Percentiles rank a stretch among this genome's conserved stretches.
These are phyloP conservation scores for Phasianus colchicus DNA, from an alignment of 2,113 vertebrate genomes.

Conservation along the genomic window DNA sequence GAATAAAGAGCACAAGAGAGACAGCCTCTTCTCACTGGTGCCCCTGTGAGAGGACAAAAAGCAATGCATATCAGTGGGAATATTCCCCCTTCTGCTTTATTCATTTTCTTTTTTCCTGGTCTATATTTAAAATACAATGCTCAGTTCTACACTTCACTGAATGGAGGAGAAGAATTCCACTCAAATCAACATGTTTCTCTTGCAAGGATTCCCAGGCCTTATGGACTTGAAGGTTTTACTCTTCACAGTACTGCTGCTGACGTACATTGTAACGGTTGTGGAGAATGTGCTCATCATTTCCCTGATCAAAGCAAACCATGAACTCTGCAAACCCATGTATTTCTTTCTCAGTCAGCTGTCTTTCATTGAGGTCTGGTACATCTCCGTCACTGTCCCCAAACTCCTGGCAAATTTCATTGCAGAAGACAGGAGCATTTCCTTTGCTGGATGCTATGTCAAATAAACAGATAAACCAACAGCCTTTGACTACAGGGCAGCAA, in stretches of 20 bases:
- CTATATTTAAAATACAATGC: too few species aligned
- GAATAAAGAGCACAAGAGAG: too few species aligned
- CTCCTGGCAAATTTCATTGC: background rate
- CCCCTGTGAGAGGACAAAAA: too few species aligned
- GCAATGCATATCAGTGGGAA: too few species aligned
- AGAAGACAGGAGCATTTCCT: background rate
- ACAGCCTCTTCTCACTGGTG: too few species aligned
- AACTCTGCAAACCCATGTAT: constrained; percentile 66
- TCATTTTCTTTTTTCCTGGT: too few species aligned
- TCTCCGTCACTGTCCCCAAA: constrained; percentile 51
- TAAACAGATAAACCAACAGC: too few species aligned
- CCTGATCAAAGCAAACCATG: background rate
- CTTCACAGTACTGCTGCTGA: constrained; percentile 20
- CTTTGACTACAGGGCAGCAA: too few species aligned
- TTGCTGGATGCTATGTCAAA: background rate
- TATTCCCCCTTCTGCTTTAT: too few species aligned
- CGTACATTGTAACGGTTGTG: constrained; percentile 5
- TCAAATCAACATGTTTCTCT: background rate
- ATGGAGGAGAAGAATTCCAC: background rate
- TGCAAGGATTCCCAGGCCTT: constrained; percentile 11
- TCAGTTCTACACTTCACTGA: too few species aligned
- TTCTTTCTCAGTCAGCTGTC: constrained; percentile 36
- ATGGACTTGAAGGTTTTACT: background rate
- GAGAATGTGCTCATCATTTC: constrained; percentile 22
- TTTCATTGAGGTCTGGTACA: constrained; percentile 53